These are phyloP conservation scores for Cerastis leucographa DNA, from an alignment of 2,888 invertebrate genomes.

Conservation along the genomic window DNA sequence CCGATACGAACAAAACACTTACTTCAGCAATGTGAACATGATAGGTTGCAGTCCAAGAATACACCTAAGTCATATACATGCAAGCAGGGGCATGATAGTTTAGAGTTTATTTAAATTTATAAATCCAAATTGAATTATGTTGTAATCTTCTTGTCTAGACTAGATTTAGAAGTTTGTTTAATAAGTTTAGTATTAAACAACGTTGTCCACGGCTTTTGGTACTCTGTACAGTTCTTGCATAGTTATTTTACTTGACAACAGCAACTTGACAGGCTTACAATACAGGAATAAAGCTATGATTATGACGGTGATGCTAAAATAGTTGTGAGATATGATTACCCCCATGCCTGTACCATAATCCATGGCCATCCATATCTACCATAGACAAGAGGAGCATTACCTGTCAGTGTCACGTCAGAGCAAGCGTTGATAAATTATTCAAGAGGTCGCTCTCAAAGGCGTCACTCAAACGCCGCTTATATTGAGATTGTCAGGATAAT, in stretches of 20 bases:
- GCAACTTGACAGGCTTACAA: background rate
- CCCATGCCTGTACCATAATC: background rate
- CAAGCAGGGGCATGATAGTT: background rate
- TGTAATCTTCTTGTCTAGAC: background rate
- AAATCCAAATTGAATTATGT: background rate
- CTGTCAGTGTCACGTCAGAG: slow-evolving; percentile 35
- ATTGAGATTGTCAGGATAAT: slow-evolving; percentile 53
- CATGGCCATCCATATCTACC: slow-evolving; percentile 7
- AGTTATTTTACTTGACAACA: background rate
- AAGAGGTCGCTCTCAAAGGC: slow-evolving; percentile 41
- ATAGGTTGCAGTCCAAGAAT: too few relatives aligned
- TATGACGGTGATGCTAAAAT: background rate
- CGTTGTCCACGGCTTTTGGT: background rate
- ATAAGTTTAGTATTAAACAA: background rate
- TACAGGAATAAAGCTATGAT: background rate
- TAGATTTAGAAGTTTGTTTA: slow-evolving; percentile 4
- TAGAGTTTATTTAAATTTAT: slow-evolving; percentile 13
- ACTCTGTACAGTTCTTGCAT: background rate
- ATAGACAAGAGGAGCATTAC: slow-evolving; percentile 30
- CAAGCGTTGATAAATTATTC: slow-evolving; percentile 49
- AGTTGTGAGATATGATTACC: background rate
- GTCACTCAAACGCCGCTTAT: slow-evolving; percentile 52
- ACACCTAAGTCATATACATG: too few relatives aligned
- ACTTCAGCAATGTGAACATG: too few relatives aligned
- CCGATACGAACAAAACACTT: too few relatives aligned